phyloP scores from a whole-genome alignment of 2,888 invertebrate genomes.

The Phania funesta region DNA sequence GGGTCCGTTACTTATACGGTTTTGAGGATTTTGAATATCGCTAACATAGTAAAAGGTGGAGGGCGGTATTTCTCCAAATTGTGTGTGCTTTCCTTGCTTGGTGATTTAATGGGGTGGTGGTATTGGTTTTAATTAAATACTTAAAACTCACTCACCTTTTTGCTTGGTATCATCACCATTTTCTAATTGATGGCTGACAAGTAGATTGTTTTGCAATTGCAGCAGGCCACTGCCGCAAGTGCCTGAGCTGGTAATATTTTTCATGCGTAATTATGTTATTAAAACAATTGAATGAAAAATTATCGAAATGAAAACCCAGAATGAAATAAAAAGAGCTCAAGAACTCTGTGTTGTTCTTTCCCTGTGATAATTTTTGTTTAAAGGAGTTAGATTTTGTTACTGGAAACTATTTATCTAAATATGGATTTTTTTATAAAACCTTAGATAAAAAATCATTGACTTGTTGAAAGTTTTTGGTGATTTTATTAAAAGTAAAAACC shows the following conservation, averaged over 20 bases:
- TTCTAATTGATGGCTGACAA: slow-evolving; percentile 68
- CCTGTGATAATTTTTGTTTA: too few species aligned
- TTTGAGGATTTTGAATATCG: too few species aligned
- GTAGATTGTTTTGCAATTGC: slow-evolving; percentile 77
- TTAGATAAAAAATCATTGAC: slow-evolving; percentile 3
- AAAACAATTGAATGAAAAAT: slow-evolving; percentile 1
- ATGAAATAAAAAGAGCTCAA: neutral
- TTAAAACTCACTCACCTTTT: slow-evolving; percentile 76
- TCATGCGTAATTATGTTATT: slow-evolving; percentile 75
- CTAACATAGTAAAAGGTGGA: too few species aligned
- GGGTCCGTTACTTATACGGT: too few species aligned
- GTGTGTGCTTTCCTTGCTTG: too few species aligned
- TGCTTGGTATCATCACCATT: slow-evolving; percentile 72
- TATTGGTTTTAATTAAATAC: too few species aligned
- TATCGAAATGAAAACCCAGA: neutral
- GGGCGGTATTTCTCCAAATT: too few species aligned
- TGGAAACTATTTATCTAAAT: neutral
- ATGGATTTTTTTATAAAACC: neutral
- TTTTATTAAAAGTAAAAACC: neutral
- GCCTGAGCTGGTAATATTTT: slow-evolving; percentile 78
- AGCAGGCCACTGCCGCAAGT: slow-evolving; percentile 78
- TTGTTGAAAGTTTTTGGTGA: neutral
- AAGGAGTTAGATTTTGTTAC: neutral
- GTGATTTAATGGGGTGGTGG: too few species aligned
- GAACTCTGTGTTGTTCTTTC: neutral